phyloP scores from a whole-genome alignment of 2,888 invertebrate species.

The Hermaeophaga mercurialis region DNA sequence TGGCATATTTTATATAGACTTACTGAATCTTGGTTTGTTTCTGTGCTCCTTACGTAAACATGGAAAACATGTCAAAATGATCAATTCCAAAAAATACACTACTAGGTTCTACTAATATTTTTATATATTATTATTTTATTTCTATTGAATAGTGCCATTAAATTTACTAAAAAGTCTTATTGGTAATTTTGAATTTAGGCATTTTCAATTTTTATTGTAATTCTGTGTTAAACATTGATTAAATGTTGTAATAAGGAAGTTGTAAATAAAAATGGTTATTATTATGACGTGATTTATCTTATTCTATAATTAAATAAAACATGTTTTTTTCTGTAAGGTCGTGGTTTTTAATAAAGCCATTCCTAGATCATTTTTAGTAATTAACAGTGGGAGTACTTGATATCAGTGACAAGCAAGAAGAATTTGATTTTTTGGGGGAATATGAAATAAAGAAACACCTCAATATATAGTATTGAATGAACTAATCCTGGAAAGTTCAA shows the following conservation, averaged over 20 bases:
- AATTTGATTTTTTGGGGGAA: too few species aligned
- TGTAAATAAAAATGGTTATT: slow-evolving; percentile 21
- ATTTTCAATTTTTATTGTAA: slow-evolving; percentile 10
- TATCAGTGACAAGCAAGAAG: too few species aligned
- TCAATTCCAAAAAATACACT: background rate
- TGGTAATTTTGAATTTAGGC: slow-evolving; percentile 18
- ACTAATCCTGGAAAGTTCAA: too few species aligned
- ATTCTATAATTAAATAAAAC: too few species aligned
- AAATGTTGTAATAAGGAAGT: slow-evolving; percentile 12
- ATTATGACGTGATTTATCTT: too few species aligned
- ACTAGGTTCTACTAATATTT: background rate
- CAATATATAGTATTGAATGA: too few species aligned
- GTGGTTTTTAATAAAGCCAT: too few species aligned
- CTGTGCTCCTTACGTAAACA: background rate
- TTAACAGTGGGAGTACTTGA: too few species aligned
- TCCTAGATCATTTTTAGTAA: too few species aligned
- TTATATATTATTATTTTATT: slow-evolving; percentile 1
- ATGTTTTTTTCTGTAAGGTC: too few species aligned
- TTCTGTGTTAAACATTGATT: slow-evolving; percentile 6
- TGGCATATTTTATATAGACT: too few species aligned
- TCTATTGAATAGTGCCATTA: slow-evolving; percentile 21
- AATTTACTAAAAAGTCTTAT: slow-evolving; percentile 18
- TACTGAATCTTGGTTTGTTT: background rate
- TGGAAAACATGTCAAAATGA: background rate
- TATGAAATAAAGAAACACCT: too few species aligned